Conservation (phyloP, 92 coral and sea anemone species). For the Montipora capitata region DNA sequence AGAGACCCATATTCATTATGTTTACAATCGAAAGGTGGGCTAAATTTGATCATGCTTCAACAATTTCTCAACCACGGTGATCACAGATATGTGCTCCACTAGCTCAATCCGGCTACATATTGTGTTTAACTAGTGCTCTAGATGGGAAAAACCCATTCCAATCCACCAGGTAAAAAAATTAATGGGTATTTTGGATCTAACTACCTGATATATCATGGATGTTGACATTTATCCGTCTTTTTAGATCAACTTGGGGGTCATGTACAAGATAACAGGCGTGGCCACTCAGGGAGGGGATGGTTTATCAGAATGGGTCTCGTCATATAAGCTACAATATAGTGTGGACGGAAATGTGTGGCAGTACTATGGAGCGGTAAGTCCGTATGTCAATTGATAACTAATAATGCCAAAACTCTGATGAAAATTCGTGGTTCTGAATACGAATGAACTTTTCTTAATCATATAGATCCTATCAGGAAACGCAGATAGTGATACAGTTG, state of each 20-base stretch:
- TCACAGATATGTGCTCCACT: no score
- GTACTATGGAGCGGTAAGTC: slow-evolving; percentile 72
- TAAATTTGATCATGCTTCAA: no score
- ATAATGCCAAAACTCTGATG: neutral
- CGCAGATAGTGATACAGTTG: slow-evolving; percentile 76
- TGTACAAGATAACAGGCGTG: slow-evolving; percentile 86
- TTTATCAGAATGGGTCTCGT: slow-evolving; percentile 91
- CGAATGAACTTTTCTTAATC: neutral
- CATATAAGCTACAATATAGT: slow-evolving; percentile 88
- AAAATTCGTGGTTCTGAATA: no score
- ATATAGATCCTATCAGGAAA: slow-evolving; percentile 85
- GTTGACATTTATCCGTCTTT: neutral
- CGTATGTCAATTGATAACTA: neutral
- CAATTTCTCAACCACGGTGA: no score
- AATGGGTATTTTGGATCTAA: neutral
- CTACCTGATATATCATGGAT: neutral
- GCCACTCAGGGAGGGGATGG: slow-evolving; percentile 97
- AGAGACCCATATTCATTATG: no score
- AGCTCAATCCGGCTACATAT: no score
- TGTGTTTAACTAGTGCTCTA: neutral
- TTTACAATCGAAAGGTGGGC: no score
- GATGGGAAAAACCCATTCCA: no score
- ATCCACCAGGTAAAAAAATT: no score
- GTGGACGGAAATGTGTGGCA: slow-evolving; percentile 80
- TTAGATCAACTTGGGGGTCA: slow-evolving; percentile 86